Evolutionary conservation across 2,888 invertebrate species (phyloP), one percentile per base, ranked within the genome.

Genomic region (Pinctada fucata): DNA sequence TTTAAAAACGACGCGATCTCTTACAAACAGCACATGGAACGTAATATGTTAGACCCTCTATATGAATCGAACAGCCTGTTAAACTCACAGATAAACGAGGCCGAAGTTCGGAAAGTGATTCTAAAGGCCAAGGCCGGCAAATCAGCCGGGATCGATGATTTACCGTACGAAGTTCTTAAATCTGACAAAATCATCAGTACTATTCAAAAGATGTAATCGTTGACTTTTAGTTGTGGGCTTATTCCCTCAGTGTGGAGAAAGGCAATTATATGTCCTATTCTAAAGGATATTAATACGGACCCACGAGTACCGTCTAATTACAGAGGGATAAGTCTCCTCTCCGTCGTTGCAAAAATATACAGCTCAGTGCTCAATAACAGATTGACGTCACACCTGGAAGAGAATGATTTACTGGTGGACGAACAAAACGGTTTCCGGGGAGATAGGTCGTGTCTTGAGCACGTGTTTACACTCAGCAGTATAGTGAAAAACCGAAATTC

Each of bases 321-420:
- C 48, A 49, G 51, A 75, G 75, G 75, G 16, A 63, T 75, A n/a
- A 76, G 70, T 48, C n/a, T 76, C 51, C 52, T 63, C 51, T 75
- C 69, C 45, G 48, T 49, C 10, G 31, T 69, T 4, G 51, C 67
- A 13, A 75, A 68, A 68, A 49, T 75, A 8, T 68, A 68, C 16
- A 75, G 75, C 58, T 51, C 68, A 3, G 16, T 68, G 51, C 8
- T 75, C 0, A 68, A 75, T 49, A 68, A 75, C 16, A 48, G 75
- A 2, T 10, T 68, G 2, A 58, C 45, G 4, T 4, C 16, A 47
- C 58, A 52, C 50, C 75, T 75, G 10, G 75, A 75, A 1, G 45
- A 75, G 13, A 75, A 75, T 63, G 63, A 75, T 58, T 51, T 75
- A n/a, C n/a, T 75, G 4, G 68, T 13, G 4, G 76, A 70, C 2